phyloP scores from a whole-genome alignment of 2,113 vertebrate species.

The Progne subis region DNA sequence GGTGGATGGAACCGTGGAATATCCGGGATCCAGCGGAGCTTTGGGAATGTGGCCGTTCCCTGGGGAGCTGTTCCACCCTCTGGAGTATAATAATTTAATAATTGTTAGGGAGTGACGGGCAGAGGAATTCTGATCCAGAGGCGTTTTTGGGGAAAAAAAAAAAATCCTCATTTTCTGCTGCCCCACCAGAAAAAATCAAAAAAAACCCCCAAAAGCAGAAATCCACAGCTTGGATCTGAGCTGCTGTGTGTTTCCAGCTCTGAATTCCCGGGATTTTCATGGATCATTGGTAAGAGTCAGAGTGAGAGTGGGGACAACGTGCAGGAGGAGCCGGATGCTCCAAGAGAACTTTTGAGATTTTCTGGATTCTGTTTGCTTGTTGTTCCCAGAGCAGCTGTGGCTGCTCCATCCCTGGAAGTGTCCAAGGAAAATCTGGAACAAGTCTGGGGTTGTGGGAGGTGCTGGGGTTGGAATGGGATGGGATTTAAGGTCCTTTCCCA shows the following conservation, averaged over 20 bases:
- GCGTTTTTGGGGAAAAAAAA: fast-evolving
- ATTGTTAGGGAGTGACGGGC: background rate
- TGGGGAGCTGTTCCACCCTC: background rate
- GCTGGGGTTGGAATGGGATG: background rate
- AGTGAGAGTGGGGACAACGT: fast-evolving
- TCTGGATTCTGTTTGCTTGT: background rate
- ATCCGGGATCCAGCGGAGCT: background rate
- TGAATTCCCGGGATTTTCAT: background rate
- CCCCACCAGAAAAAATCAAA: too few relatives aligned
- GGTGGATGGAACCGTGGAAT: background rate
- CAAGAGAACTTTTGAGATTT: background rate
- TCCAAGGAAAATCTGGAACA: background rate
- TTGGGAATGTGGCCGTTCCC: background rate
- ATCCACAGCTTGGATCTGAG: background rate
- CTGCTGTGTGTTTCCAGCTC: background rate
- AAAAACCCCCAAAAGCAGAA: background rate
- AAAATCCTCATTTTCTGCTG: background rate
- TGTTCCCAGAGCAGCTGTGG: background rate
- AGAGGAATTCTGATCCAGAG: background rate
- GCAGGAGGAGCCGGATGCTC: background rate
- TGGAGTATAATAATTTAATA: background rate
- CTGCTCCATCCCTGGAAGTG: background rate
- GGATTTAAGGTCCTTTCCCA: background rate
- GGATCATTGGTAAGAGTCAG: fast-evolving
- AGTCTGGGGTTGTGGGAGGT: fast-evolving